Base-by-base conservation (phyloP, 2,113 vertebrate species). In the Paratilapia polleni region DNA sequence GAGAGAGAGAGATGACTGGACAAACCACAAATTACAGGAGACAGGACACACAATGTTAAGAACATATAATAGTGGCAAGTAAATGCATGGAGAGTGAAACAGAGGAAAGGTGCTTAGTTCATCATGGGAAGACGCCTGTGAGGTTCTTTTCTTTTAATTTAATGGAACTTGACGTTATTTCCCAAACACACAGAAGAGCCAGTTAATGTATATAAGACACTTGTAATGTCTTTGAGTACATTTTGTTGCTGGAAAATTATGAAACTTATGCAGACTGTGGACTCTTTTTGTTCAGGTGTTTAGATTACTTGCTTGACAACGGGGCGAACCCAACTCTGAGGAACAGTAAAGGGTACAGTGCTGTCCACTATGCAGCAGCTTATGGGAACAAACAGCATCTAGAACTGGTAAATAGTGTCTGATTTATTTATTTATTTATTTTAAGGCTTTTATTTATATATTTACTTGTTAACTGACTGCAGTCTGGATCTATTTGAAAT, bases 341-440 rank as follows among this genome's bases (percentile, higher is more conserved):
- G 95, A 97, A 99, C 94, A 96, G 94, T 89, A 97, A 97, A 94
- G 98, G 97, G 68, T 99, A 98, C 93, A 98, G 97, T 52, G 97
- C 98, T 7, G 97, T 99, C 87, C 98, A 99, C 95, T 99, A 98
- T 79, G 98, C 98, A 82, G 98, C 98, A 84, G 97, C 98, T 61
- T 97, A 97, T 1, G 98, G 98, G 90, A 98, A 98, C 95, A 97
- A 97, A 94, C 97, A 98, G 94, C 98, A 98, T 94, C 96, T 99
- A 1, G 98, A 99, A 87, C 94, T 98, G 97, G 98, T 99, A 92
- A 81, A 97, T 80, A 6, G 8, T n/a, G 6, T 41, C 7, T 77
- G n/a, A n/a, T 76, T 34, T 2, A 17, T 26, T 81, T 47, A 61
- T 78, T 31, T 49, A 52, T 75, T 54, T 19, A 17, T 2, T 17